phyloP scores from a whole-genome alignment of 2,888 invertebrate genomes.

The Meganola albula region DNA sequence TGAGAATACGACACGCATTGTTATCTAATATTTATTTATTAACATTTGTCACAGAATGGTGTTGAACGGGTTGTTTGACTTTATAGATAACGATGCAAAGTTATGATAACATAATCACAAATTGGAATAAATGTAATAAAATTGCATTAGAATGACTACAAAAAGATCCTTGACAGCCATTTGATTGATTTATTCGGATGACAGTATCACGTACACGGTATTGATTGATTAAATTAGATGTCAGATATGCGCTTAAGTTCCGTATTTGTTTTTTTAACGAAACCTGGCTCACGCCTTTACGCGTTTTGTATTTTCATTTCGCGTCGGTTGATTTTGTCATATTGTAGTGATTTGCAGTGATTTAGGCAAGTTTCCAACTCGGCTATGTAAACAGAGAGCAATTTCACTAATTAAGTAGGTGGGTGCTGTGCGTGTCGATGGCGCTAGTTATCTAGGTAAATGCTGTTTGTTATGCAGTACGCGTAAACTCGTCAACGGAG shows the following conservation, averaged over 20 bases:
- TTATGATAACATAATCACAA: no score
- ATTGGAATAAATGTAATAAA: not conserved
- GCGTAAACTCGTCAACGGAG: constrained; percentile 34
- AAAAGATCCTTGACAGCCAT: constrained; percentile 29
- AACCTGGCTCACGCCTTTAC: constrained; percentile 12
- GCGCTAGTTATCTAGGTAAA: constrained; percentile 27
- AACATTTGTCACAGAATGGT: no score
- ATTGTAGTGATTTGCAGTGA: constrained; percentile 25
- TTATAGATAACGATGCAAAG: no score
- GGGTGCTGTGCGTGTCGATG: constrained; percentile 42
- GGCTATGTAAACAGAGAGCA: constrained; percentile 53
- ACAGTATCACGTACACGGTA: constrained; percentile 12
- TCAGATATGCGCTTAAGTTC: constrained; percentile 6
- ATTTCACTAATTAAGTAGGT: constrained; percentile 68
- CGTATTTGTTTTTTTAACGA: constrained; percentile 2
- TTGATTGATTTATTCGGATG: constrained; percentile 26
- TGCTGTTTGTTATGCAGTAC: constrained; percentile 45
- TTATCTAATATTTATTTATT: no score
- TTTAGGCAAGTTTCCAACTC: constrained; percentile 51
- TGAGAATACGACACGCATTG: no score
- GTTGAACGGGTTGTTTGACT: no score
- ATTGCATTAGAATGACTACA: constrained; percentile 12
- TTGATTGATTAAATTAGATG: constrained; percentile 23
- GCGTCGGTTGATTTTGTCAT: constrained; percentile 20
- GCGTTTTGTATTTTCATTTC: constrained; percentile 16